phyloP scores from a whole-genome alignment of 2,888 invertebrate genomes.

The Carpatolechia fugitivella region DNA sequence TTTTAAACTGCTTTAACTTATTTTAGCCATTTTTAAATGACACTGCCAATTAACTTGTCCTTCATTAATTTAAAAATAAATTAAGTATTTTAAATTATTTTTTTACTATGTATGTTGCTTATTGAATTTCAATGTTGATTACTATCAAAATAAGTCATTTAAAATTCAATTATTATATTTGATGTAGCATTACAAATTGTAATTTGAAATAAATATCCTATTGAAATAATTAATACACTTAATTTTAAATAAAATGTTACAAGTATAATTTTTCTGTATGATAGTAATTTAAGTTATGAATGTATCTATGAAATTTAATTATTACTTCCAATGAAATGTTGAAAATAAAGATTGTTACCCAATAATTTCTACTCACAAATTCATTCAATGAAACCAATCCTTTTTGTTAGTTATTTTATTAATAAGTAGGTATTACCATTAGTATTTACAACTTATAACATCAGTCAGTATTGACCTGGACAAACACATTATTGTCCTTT shows the following conservation, averaged over 20 bases:
- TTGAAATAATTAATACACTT: constrained; percentile 7
- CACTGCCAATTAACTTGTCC: constrained; percentile 29
- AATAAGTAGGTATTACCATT: too few species aligned
- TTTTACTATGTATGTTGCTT: neutral
- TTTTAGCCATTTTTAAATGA: constrained; percentile 34
- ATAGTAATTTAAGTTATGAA: constrained; percentile 40
- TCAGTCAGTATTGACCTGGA: too few species aligned
- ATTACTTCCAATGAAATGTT: constrained; percentile 48
- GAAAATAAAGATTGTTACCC: constrained; percentile 57
- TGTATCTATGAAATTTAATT: constrained; percentile 48
- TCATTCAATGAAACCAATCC: neutral
- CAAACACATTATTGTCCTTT: too few species aligned
- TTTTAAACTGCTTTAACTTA: constrained; percentile 42
- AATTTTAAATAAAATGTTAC: constrained; percentile 12
- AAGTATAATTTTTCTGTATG: constrained; percentile 4
- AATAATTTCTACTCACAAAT: constrained; percentile 26
- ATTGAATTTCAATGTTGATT: neutral
- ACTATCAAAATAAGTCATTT: too few species aligned
- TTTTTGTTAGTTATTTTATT: neutral
- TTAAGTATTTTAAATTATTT: neutral
- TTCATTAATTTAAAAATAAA: constrained; percentile 27
- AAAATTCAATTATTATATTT: neutral
- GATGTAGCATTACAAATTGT: too few species aligned
- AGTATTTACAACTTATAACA: too few species aligned
- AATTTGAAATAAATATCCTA: too few species aligned